Evolutionary conservation across 1,140 invertebrate genomes (phyloP).

Genomic region (Yoshiicerus persimilis): DNA sequence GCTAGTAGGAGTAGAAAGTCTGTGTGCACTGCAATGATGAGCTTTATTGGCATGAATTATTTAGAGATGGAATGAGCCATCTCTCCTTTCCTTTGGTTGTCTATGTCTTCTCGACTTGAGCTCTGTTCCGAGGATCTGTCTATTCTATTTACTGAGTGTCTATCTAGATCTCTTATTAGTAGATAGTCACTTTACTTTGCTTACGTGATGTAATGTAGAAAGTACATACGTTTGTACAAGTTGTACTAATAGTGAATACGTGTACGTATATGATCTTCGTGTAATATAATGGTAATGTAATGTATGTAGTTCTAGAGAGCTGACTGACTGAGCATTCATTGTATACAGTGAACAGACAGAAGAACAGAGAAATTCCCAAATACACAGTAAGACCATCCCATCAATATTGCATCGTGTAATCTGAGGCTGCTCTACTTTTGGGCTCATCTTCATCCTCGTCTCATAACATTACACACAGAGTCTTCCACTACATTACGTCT

Average conservation of each 20-base stretch:
- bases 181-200: background rate
- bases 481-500: slow-evolving; percentile 15
- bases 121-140: background rate
- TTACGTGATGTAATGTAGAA: background rate
- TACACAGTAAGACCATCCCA: background rate
- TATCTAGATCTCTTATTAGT: background rate
- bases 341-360: background rate
- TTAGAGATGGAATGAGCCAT: slow-evolving; percentile 1
- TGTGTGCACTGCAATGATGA: slow-evolving; percentile 27
- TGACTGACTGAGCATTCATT: background rate
- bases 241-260: background rate
- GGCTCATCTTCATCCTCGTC: slow-evolving; percentile 14
- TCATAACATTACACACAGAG: slow-evolving; percentile 11
- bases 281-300: background rate
- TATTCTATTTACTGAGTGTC: background rate
- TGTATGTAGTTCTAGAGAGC: background rate
- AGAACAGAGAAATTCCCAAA: background rate
- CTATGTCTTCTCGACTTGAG: background rate
- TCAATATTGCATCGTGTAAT: slow-evolving; percentile 29
- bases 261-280: background rate
- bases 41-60: slow-evolving; percentile 36
- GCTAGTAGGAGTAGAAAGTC: background rate
- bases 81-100: background rate
- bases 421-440: slow-evolving; percentile 26
- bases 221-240: background rate